These are phyloP conservation scores for Lepidothrix coronata DNA, from an alignment of 2,113 vertebrate genomes.

Conservation along the genomic window DNA sequence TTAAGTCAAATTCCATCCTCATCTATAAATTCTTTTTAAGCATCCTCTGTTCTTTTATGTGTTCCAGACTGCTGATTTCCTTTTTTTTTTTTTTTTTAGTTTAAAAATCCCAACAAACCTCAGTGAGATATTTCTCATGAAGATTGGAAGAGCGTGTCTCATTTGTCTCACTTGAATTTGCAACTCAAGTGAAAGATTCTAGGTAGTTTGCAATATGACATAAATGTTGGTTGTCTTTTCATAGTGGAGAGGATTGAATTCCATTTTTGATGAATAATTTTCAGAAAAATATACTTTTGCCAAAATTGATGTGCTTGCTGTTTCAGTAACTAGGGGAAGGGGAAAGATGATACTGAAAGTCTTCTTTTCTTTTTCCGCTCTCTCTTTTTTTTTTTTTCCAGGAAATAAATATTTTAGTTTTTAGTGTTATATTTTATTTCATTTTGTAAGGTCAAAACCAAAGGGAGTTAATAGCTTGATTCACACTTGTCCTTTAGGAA, in stretches of 20 bases:
- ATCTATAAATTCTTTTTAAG: background rate
- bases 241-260: background rate
- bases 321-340: background rate
- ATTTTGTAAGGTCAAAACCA: background rate
- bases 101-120: background rate
- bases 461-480: background rate
- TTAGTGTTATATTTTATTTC: background rate
- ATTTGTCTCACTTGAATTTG: background rate
- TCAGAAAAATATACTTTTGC: background rate
- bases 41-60: background rate
- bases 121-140: rapidly evolving
- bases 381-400: background rate
- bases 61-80: too few relatives aligned
- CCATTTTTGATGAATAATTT: background rate
- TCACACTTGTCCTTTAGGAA: background rate
- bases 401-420: background rate
- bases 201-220: background rate
- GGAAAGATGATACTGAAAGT: background rate
- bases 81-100: background rate
- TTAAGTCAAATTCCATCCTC: background rate
- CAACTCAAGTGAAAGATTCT: background rate
- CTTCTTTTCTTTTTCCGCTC: too few relatives aligned
- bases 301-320: background rate
- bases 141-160: background rate
- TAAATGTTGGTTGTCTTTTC: background rate